These are phyloP conservation scores for Himalopsyche japonica DNA, from an alignment of 2,888 invertebrate species.

Conservation along the genomic window DNA sequence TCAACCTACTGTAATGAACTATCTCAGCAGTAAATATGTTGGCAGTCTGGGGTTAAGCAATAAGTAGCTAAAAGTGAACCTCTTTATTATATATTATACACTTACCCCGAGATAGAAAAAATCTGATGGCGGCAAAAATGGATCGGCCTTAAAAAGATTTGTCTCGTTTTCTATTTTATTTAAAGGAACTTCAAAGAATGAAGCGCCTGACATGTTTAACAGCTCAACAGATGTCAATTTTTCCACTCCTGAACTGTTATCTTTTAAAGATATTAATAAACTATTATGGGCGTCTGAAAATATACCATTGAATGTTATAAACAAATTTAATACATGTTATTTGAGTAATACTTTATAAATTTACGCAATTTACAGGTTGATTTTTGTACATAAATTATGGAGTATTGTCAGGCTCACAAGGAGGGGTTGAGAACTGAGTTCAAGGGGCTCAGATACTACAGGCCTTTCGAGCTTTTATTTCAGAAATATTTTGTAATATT, in stretches of 20 bases:
- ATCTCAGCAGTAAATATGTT: no score
- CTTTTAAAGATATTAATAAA: slow-evolving; percentile 49
- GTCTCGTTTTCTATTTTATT: slow-evolving; percentile 43
- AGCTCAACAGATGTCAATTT: slow-evolving; percentile 49
- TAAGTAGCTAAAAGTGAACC: no score
- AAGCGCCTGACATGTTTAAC: slow-evolving; percentile 47
- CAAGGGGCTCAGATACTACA: no score
- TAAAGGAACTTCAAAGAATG: slow-evolving; percentile 52
- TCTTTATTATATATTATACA: background rate
- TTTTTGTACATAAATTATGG: background rate
- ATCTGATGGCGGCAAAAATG: slow-evolving; percentile 66
- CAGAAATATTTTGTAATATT: no score
- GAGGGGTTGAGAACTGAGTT: no score
- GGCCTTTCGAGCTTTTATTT: no score
- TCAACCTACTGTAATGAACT: no score
- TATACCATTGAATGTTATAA: no score
- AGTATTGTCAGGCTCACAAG: no score
- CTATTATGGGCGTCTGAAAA: slow-evolving; percentile 54
- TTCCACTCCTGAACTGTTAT: slow-evolving; percentile 44
- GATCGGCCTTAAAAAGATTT: slow-evolving; percentile 57
- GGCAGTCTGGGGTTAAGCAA: no score
- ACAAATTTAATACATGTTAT: background rate
- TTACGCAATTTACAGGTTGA: background rate
- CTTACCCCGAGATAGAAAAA: slow-evolving; percentile 69
- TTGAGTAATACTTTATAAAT: no score